Percentiles rank a stretch among this genome's conserved stretches.
Conservation (phyloP, 1,140 invertebrate species). For the Lasaia peninsularis region DNA sequence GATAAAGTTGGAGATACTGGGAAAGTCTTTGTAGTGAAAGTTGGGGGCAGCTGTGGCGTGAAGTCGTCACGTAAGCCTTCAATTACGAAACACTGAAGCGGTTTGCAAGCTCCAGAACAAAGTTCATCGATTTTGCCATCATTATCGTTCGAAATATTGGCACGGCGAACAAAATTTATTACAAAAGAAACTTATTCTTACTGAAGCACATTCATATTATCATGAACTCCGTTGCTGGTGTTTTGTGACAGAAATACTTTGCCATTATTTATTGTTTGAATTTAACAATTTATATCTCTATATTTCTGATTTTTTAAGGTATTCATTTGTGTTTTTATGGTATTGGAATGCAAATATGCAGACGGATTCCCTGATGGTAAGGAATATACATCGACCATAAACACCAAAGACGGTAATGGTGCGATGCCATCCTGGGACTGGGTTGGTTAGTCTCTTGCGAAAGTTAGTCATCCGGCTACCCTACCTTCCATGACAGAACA, state of each 20-base stretch:
- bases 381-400: no score
- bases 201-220: slow-evolving; percentile 9
- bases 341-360: no score
- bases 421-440: no score
- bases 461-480: no score
- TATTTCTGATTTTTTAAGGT: no score
- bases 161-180: slow-evolving; percentile 36
- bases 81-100: slow-evolving; percentile 72
- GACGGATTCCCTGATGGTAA: no score
- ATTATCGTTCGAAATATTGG: slow-evolving; percentile 50
- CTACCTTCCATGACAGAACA: no score
- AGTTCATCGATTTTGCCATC: slow-evolving; percentile 65
- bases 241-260: neutral
- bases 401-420: no score
- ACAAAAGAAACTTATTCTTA: slow-evolving; percentile 12
- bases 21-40: slow-evolving; percentile 60
- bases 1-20: slow-evolving; percentile 64
- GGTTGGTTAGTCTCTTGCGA: no score
- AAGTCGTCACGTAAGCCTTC: slow-evolving; percentile 72
- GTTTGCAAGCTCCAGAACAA: slow-evolving; percentile 60
- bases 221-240: slow-evolving; percentile 3
- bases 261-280: neutral
- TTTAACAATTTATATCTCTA: no score
- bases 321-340: no score
- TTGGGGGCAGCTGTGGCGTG: slow-evolving; percentile 61